Evolutionary conservation across 2,888 invertebrate genomes (phyloP), one percentile per base, ranked within the genome.

Genomic region (Leptinotarsa rubiginosa): DNA sequence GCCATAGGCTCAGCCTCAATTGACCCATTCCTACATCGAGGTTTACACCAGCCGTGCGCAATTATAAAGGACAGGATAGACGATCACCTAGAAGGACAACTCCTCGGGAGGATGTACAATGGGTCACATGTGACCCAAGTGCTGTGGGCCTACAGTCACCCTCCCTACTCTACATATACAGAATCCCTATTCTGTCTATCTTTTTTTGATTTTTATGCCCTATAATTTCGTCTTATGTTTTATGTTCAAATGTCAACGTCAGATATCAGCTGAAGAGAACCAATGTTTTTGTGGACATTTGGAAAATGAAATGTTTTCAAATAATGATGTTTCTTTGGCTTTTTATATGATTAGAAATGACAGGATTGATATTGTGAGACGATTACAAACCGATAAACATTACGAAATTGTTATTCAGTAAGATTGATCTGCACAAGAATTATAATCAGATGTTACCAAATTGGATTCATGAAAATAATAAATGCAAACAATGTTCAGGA

Each of bases 401-500:
- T 56, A 22, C 56, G 56, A 56, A 56, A 56, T 22, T 56, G 15
- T 20, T 16, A 22, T 56, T 22, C 20, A 13, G 20, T 13, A 56
- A 22, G 7, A 18, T 52, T 20, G 13, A 20, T 56, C 22, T 20
- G 20, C 4, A 15, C 22, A 56, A 56, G 56, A 20, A 62, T 22
- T 22, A 25, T 13, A 25, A 15, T 62, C 62, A 62, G 41, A 62
- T 62, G 62, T 62, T 62, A 62, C 7, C 16, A 41, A 16, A 62
- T 62, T 62, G 20, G 62, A 15, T 68, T 18, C 15, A 68, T 68
- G 54, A 68, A 31, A 75, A 69, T 50, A 72, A 18, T 65, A 56
- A 22, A 72, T 72, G 56, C 31, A 72, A 70, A 73, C 65, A 15
- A 96, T 96, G 96, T 96, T 96, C 89, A 92, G 96, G 78, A 96